Percentiles rank a stretch among this genome's conserved stretches.
Evolutionary conservation across 2,797 vertebrate species (phyloP).

Genomic region (Zenarchopterus dispar): DNA sequence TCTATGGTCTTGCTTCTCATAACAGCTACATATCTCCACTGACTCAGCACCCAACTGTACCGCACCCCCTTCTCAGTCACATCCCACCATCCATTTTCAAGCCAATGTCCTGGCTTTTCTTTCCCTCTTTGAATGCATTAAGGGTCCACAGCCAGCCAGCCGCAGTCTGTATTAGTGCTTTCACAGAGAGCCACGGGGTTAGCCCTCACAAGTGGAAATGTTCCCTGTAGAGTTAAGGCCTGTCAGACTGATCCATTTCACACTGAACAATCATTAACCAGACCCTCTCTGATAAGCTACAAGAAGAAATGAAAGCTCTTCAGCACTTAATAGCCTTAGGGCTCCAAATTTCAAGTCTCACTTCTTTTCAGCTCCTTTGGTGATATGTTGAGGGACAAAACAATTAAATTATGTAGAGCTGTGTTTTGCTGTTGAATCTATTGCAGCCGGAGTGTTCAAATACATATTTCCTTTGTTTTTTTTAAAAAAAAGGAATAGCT

Average conservation of each 20-base stretch:
- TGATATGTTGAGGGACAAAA: slow-evolving; percentile 6
- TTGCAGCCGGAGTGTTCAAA: slow-evolving; percentile 19
- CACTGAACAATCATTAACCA: slow-evolving; percentile 64
- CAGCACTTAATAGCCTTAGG: slow-evolving; percentile 17
- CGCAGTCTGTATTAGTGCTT: slow-evolving; percentile 59
- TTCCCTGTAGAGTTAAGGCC: slow-evolving; percentile 60
- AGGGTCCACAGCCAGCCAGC: slow-evolving; percentile 31
- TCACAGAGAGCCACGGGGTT: slow-evolving; percentile 57
- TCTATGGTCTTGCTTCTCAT: slow-evolving; percentile 52
- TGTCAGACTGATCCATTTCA: slow-evolving; percentile 69
- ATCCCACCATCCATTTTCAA: slow-evolving; percentile 44
- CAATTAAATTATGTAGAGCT: neutral
- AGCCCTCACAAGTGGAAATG: slow-evolving; percentile 57
- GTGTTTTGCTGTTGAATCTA: slow-evolving; percentile 2
- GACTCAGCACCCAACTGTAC: slow-evolving; percentile 12
- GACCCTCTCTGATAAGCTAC: slow-evolving; percentile 53
- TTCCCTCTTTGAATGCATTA: slow-evolving; percentile 59
- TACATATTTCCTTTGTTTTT: neutral
- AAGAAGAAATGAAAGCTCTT: slow-evolving; percentile 49
- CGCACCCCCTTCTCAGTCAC: slow-evolving; percentile 12
- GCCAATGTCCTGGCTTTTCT: slow-evolving; percentile 49
- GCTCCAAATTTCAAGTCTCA: slow-evolving; percentile 8
- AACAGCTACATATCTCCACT: slow-evolving; percentile 40
- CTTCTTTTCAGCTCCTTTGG: slow-evolving; percentile 12
- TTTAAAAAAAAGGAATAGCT: slow-evolving; percentile 3